Percentiles rank a stretch among this genome's conserved stretches.
Evolutionary conservation across 2,888 invertebrate genomes (phyloP).

Genomic region (Charanyca ferruginea): DNA sequence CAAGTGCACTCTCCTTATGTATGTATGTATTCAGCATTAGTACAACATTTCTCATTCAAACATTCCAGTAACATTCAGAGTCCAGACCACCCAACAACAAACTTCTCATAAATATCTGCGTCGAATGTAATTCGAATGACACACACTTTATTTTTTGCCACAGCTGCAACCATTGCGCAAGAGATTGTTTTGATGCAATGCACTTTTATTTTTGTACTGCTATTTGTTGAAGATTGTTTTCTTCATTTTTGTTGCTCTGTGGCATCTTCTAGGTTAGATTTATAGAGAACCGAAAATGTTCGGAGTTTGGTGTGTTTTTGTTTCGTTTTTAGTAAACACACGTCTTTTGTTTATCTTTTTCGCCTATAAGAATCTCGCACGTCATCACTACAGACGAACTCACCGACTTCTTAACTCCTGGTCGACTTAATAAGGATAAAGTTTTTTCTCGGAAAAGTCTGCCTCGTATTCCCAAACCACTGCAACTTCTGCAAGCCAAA

Average conservation of each 20-base stretch:
- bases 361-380: neutral
- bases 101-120: constrained; percentile 42
- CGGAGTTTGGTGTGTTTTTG: too few relatives aligned
- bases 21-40: neutral
- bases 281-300: too few relatives aligned
- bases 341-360: neutral
- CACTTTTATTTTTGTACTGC: constrained; percentile 21
- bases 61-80: constrained; percentile 19
- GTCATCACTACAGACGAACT: neutral
- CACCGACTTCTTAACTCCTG: constrained; percentile 7
- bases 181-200: constrained; percentile 45
- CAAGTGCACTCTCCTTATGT: neutral
- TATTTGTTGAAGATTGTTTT: neutral
- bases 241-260: too few relatives aligned
- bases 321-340: too few relatives aligned
- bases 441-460: too few relatives aligned
- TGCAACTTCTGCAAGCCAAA: too few relatives aligned
- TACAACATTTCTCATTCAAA: constrained; percentile 27
- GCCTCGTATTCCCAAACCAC: too few relatives aligned
- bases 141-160: constrained; percentile 52
- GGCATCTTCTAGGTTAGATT: too few relatives aligned
- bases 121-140: constrained; percentile 49
- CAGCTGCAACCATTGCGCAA: constrained; percentile 33
- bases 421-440: too few relatives aligned
- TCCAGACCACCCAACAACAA: constrained; percentile 11